Evolutionary conservation across 2,113 vertebrate species (phyloP).

Genomic region (Mobula birostris): DNA sequence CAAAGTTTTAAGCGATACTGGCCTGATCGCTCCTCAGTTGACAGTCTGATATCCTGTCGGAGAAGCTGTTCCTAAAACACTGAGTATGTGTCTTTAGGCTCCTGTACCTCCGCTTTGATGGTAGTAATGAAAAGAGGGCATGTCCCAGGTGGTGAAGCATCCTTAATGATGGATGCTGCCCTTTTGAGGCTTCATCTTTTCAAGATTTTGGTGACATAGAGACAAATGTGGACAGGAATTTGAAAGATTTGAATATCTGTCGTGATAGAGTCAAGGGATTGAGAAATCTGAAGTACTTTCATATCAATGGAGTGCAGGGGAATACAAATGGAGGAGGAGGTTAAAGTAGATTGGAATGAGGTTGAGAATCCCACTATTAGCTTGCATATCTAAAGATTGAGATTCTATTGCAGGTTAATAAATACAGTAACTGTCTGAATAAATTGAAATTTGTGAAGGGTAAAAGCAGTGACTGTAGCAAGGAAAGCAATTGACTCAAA

Average conservation of each 20-base stretch:
- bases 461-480: neutral
- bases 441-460: conserved; percentile 17
- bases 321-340: neutral
- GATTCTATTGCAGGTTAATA: neutral
- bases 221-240: neutral
- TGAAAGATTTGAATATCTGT: neutral
- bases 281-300: neutral
- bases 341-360: neutral
- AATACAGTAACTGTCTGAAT: neutral
- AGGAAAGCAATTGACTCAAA: conserved; percentile 6
- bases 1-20: too few species aligned
- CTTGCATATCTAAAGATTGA: neutral
- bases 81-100: too few species aligned
- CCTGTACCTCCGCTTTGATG: too few species aligned
- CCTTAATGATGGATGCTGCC: too few species aligned
- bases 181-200: too few species aligned
- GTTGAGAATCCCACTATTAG: neutral
- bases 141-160: too few species aligned
- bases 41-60: too few species aligned
- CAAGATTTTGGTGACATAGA: neutral
- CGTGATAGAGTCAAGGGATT: neutral
- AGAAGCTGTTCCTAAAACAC: too few species aligned
- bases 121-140: too few species aligned
- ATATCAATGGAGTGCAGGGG: neutral
- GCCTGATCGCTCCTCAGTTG: too few species aligned